Conservation (phyloP, 2,113 vertebrate genomes). For the Nasalis larvatus region DNA sequence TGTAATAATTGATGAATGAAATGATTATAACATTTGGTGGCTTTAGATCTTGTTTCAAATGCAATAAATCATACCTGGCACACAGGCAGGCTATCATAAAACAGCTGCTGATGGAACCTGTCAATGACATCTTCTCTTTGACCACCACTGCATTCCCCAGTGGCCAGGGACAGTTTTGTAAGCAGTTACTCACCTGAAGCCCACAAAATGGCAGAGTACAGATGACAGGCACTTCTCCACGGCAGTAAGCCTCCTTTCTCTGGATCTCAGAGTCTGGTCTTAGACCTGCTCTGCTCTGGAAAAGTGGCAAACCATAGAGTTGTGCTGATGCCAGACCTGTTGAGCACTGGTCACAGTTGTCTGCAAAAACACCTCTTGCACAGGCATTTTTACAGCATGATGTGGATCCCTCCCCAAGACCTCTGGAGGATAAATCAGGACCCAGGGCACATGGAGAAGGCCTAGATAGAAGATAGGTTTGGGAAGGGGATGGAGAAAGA, state of each 20-base stretch:
- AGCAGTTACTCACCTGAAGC: background rate
- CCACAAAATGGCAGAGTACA: fast-evolving
- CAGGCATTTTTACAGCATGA: background rate
- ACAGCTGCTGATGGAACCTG: background rate
- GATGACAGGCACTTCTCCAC: background rate
- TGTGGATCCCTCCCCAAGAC: background rate
- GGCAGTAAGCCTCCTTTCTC: background rate
- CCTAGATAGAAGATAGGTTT: background rate
- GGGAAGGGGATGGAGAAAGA: background rate
- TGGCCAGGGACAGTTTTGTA: background rate
- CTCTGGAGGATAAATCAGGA: background rate
- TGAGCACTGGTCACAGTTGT: background rate
- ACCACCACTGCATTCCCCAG: background rate
- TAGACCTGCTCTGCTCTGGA: background rate
- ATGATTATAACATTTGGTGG: background rate
- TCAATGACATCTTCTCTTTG: background rate
- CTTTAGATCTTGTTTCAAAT: constrained; percentile 22
- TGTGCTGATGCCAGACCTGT: background rate
- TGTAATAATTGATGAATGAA: constrained; percentile 2
- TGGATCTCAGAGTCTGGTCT: background rate
- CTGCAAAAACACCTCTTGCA: background rate
- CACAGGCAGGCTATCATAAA: background rate
- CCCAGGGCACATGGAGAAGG: fast-evolving
- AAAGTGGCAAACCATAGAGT: background rate
- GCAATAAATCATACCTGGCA: background rate